phyloP scores from a whole-genome alignment of 2,113 vertebrate species.

The Nerophis lumbriciformis region DNA sequence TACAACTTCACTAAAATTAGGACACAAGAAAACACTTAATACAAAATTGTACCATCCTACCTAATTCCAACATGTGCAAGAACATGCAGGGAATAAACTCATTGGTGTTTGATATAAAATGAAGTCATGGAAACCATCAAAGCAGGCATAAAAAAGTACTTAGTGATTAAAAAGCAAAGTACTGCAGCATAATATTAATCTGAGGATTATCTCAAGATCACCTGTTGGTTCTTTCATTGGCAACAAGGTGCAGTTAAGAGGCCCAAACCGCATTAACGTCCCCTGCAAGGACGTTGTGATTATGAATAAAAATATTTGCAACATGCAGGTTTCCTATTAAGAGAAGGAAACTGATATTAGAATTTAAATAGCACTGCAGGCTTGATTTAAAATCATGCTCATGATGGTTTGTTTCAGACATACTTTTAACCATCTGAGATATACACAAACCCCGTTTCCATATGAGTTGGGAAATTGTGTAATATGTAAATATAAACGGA shows the following conservation, averaged over 20 bases:
- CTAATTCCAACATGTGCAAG: too few relatives aligned
- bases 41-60: too few relatives aligned
- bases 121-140: neutral
- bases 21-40: too few relatives aligned
- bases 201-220: neutral
- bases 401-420: neutral
- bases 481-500: too few relatives aligned
- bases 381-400: neutral
- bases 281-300: neutral
- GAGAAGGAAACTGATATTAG: neutral
- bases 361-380: neutral
- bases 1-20: too few relatives aligned
- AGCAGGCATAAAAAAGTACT: neutral
- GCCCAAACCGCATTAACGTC: neutral
- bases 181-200: neutral
- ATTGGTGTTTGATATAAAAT: neutral
- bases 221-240: neutral
- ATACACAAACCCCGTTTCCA: too few relatives aligned
- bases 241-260: neutral
- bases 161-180: neutral
- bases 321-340: neutral
- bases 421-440: neutral
- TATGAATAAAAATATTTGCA: neutral
- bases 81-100: too few relatives aligned
- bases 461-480: too few relatives aligned